A percentile compares a stretch with the other conserved stretches of the same genome.
phyloP scores from a whole-genome alignment of 2,797 vertebrate species.

The Platyrinchus mystaceus region DNA sequence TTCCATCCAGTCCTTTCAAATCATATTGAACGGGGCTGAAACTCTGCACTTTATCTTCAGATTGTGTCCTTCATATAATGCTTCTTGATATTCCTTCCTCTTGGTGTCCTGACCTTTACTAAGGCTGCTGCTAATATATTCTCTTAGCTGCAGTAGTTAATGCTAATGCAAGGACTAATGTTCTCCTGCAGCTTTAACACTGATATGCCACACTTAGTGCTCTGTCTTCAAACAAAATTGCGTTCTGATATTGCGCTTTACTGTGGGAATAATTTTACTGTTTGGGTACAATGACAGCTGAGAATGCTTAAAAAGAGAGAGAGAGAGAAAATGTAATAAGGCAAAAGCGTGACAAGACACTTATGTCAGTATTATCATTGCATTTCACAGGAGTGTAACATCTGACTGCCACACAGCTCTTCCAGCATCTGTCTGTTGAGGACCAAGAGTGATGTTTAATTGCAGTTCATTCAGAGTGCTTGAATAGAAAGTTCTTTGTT shows the following conservation, averaged over 20 bases:
- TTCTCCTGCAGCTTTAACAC: background rate
- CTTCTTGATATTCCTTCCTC: background rate
- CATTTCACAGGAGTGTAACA: background rate
- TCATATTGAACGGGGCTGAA: background rate
- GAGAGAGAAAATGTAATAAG: background rate
- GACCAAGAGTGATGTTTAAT: background rate
- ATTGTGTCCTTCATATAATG: background rate
- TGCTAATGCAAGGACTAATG: slow-evolving; percentile 38
- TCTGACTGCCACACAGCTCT: background rate
- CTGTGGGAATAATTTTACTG: slow-evolving; percentile 2
- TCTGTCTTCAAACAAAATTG: slow-evolving; percentile 32
- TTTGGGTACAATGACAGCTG: background rate
- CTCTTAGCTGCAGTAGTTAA: background rate
- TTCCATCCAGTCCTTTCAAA: slow-evolving; percentile 4
- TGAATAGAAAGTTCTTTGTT: background rate
- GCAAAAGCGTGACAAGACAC: slow-evolving; percentile 3
- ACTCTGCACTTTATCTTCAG: slow-evolving; percentile 23
- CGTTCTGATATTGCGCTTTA: background rate
- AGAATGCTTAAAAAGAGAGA: slow-evolving; percentile 16
- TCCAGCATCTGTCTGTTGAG: background rate
- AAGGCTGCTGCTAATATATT: background rate
- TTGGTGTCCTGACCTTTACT: slow-evolving; percentile 23
- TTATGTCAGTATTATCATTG: background rate
- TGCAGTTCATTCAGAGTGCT: background rate
- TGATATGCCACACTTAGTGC: background rate